Conservation (phyloP, 1,140 invertebrate species). For the Aphelinus certus region DNA sequence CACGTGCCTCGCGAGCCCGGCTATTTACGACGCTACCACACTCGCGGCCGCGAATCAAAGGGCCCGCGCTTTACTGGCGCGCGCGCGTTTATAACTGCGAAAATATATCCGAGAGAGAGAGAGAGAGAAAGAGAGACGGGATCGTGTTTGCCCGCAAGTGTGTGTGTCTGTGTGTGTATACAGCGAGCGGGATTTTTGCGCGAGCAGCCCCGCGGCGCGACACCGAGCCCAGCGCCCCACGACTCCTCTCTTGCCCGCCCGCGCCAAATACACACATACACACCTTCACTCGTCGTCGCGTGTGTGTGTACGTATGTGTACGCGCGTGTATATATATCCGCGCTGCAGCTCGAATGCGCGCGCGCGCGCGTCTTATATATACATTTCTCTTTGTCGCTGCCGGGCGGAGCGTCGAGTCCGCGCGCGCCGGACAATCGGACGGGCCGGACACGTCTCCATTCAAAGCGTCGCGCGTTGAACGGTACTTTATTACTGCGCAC, state of each 20-base stretch:
- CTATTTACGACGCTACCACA: neutral
- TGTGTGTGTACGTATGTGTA: neutral
- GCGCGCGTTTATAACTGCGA: slow-evolving; percentile 36
- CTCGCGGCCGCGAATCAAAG: slow-evolving; percentile 30
- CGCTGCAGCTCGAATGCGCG: no score
- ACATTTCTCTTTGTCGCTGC: neutral
- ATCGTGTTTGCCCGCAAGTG: neutral
- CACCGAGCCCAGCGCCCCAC: slow-evolving; percentile 26
- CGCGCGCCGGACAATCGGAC: no score
- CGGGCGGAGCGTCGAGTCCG: no score
- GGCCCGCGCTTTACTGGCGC: slow-evolving; percentile 33
- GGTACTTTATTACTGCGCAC: no score
- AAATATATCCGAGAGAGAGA: neutral
- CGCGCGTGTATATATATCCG: neutral
- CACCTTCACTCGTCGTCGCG: no score
- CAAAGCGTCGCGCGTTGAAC: no score
- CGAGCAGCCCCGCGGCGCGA: slow-evolving; percentile 30
- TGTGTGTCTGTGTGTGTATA: neutral
- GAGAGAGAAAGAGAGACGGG: neutral
- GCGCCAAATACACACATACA: neutral
- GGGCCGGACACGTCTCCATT: no score
- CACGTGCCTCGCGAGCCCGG: neutral
- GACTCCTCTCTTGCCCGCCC: slow-evolving; percentile 5
- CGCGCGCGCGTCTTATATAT: neutral
- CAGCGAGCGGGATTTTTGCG: no score